Percentiles rank a stretch among this genome's conserved stretches.
phyloP scores from a whole-genome alignment of 2,888 invertebrate genomes.

The Carterocephalus palaemon region DNA sequence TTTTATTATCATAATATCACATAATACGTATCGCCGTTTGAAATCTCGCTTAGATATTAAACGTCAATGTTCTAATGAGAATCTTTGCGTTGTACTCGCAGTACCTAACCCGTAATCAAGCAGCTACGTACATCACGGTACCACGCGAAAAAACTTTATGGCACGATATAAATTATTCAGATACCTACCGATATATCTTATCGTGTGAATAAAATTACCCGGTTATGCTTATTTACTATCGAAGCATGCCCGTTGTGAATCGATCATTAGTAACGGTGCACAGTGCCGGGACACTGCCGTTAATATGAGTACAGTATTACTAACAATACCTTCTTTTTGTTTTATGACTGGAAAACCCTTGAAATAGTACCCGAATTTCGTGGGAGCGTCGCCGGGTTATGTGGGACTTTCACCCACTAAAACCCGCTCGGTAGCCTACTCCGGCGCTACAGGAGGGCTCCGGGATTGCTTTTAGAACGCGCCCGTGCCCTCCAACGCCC shows the following conservation, averaged over 20 bases:
- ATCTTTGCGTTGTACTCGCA: slow-evolving; percentile 6
- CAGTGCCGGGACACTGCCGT: slow-evolving; percentile 41
- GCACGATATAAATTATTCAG: slow-evolving; percentile 21
- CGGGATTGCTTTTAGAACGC: too few species aligned
- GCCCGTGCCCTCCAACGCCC: too few species aligned
- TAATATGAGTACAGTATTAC: slow-evolving; percentile 20
- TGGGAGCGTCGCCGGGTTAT: too few species aligned
- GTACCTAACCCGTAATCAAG: slow-evolving; percentile 19
- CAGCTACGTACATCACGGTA: slow-evolving; percentile 16
- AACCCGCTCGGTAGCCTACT: too few species aligned
- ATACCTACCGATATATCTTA: slow-evolving; percentile 34
- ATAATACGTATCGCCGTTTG: too few species aligned
- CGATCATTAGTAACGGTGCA: slow-evolving; percentile 52
- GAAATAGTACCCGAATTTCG: too few species aligned
- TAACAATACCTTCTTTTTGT: neutral
- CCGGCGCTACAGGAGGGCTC: too few species aligned
- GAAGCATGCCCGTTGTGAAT: slow-evolving; percentile 46
- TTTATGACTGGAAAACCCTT: too few species aligned
- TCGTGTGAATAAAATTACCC: slow-evolving; percentile 42
- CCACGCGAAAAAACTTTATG: slow-evolving; percentile 20
- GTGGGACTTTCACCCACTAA: too few species aligned
- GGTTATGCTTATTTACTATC: slow-evolving; percentile 41
- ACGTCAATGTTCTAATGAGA: slow-evolving; percentile 2
- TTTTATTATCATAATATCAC: too few species aligned
- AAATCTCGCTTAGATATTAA: too few species aligned